These are phyloP conservation scores for Desmophyllum pertusum DNA, from an alignment of 92 coral and sea anemone species.

Conservation along the genomic window DNA sequence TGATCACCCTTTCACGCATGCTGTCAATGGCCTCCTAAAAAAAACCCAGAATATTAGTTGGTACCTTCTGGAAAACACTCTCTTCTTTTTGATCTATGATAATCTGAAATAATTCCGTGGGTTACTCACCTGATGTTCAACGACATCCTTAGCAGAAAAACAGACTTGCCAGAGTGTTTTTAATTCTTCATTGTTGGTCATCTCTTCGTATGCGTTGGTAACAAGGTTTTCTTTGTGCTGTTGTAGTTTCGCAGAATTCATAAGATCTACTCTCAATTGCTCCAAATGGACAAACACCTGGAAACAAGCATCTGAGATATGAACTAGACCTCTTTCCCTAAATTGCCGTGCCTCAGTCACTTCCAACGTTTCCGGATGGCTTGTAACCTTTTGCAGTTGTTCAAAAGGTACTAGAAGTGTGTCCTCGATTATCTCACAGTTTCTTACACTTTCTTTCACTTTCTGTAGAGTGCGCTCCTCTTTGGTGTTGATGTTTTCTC, in stretches of 20 bases:
- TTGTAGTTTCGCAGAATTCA: constrained; percentile 16
- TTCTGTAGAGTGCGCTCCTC: constrained; percentile 7
- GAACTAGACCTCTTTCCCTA: constrained; percentile 59
- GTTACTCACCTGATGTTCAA: constrained; percentile 25
- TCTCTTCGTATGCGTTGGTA: constrained; percentile 17
- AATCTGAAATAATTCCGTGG: not conserved
- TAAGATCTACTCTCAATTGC: constrained; percentile 32
- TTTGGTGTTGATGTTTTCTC: constrained; percentile 45
- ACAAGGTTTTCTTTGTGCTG: constrained; percentile 35
- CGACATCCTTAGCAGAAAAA: constrained; percentile 12
- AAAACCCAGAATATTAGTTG: no score
- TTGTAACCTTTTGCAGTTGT: not conserved
- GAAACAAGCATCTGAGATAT: constrained; percentile 49
- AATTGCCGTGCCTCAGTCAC: constrained; percentile 61
- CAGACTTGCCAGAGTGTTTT: constrained; percentile 19
- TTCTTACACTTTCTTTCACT: constrained; percentile 15
- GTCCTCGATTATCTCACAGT: constrained; percentile 42
- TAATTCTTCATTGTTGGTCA: not conserved
- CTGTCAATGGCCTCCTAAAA: constrained; percentile 12
- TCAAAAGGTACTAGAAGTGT: constrained; percentile 31
- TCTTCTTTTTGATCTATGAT: no score
- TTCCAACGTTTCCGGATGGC: constrained; percentile 32
- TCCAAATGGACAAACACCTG: constrained; percentile 45
- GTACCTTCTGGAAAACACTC: no score
- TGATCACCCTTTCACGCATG: constrained; percentile 24